Conservation (phyloP, 2,113 vertebrate species). For the Aramus guarauna region DNA sequence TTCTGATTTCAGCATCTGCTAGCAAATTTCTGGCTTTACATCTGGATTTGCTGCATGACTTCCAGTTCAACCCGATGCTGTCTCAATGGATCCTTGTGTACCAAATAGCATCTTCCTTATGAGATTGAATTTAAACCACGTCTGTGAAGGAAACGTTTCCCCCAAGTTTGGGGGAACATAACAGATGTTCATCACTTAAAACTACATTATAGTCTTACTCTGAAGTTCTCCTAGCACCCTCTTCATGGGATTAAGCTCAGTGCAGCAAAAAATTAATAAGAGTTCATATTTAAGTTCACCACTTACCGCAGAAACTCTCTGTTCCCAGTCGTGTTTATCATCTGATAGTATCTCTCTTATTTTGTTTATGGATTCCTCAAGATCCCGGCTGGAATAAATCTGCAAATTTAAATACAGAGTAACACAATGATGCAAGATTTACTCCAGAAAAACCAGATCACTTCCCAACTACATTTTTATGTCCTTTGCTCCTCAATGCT, state of each 20-base stretch:
- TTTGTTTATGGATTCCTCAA: slow-evolving; percentile 94
- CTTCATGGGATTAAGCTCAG: neutral
- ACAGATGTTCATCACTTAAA: neutral
- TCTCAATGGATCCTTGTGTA: neutral
- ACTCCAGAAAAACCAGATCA: neutral
- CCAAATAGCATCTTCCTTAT: neutral
- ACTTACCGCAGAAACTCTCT: slow-evolving; percentile 90
- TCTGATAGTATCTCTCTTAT: slow-evolving; percentile 93
- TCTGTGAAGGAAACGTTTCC: fast-evolving
- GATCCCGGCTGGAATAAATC: slow-evolving; percentile 94
- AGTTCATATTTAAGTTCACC: neutral
- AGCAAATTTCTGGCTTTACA: neutral
- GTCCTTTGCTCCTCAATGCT: neutral
- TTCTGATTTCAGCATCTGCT: neutral
- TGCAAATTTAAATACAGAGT: slow-evolving; percentile 62
- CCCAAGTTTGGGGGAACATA: neutral
- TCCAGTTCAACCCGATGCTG: neutral
- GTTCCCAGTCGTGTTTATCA: slow-evolving; percentile 98
- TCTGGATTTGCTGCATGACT: neutral
- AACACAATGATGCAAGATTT: neutral
- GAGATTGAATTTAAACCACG: no score
- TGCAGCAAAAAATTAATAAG: neutral
- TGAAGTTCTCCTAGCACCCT: neutral
- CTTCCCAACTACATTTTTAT: neutral
- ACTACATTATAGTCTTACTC: neutral